These are phyloP conservation scores for Clarias macrocephalus DNA, from an alignment of 2,113 vertebrate genomes.

Conservation along the genomic window DNA sequence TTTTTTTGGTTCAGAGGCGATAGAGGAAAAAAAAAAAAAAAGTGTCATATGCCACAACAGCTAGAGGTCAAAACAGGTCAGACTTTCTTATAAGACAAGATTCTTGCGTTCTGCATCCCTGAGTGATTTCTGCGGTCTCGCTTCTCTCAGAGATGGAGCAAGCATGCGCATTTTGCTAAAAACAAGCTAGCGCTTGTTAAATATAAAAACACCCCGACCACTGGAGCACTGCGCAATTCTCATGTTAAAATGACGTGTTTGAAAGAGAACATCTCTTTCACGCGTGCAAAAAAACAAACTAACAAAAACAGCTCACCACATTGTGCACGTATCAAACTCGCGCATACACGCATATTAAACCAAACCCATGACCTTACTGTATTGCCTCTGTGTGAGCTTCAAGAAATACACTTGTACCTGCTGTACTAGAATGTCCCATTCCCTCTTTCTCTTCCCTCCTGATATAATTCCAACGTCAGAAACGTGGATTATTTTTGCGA, in stretches of 20 bases:
- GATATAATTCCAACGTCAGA: background rate
- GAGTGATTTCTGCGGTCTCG: slow-evolving; percentile 62
- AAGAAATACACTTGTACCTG: background rate
- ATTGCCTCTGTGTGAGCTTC: background rate
- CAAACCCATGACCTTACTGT: background rate
- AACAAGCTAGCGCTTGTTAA: slow-evolving; percentile 35
- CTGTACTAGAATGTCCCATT: background rate
- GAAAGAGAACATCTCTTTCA: background rate
- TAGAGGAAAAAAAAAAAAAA: too few species aligned
- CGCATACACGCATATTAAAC: background rate
- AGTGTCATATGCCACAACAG: background rate
- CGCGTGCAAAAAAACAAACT: background rate
- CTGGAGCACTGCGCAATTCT: slow-evolving; percentile 18
- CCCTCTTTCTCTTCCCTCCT: background rate
- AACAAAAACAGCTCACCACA: background rate
- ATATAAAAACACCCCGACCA: slow-evolving; percentile 53
- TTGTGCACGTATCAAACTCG: background rate
- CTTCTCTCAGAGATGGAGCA: slow-evolving; percentile 52
- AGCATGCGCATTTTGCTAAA: slow-evolving; percentile 35
- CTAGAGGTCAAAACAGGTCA: slow-evolving; percentile 61
- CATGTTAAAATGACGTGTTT: background rate
- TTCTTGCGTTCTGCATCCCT: slow-evolving; percentile 63
- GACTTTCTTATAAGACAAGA: slow-evolving; percentile 55
- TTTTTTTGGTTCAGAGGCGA: background rate
- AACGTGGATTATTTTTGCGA: background rate